Conservation (phyloP, 2,113 vertebrate genomes). For the Arothron firmamentum region DNA sequence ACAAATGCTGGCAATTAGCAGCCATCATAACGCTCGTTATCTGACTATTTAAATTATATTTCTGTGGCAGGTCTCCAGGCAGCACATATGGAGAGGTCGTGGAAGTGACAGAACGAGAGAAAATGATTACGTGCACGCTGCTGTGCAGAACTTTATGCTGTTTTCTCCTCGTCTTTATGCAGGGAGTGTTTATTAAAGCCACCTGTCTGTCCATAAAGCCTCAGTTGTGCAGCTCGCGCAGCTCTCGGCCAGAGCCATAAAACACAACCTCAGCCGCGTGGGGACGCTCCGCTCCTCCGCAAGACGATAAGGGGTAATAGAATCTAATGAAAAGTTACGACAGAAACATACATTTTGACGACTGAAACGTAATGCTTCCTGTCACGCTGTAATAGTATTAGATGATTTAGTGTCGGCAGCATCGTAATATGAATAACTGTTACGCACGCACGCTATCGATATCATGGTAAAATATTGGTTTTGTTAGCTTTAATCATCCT, state of each 20-base stretch:
- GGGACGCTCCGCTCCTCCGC: slow-evolving; percentile 18
- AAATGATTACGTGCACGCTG: slow-evolving; percentile 9
- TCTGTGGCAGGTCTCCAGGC: slow-evolving; percentile 43
- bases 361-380: neutral
- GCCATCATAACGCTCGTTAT: slow-evolving; percentile 34
- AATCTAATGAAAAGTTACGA: neutral
- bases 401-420: neutral
- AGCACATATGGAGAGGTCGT: slow-evolving; percentile 59
- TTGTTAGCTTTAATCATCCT: too few species aligned
- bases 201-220: slow-evolving; percentile 43
- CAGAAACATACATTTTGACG: neutral
- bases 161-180: slow-evolving; percentile 54
- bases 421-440: too few species aligned
- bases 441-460: too few species aligned
- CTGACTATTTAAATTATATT: slow-evolving; percentile 41
- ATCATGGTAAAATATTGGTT: too few species aligned
- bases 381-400: neutral
- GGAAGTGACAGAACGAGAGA: slow-evolving; percentile 13
- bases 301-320: slow-evolving; percentile 6
- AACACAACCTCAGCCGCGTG: slow-evolving; percentile 6
- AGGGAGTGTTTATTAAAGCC: slow-evolving; percentile 59
- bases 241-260: slow-evolving; percentile 27
- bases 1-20: slow-evolving; percentile 63
- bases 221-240: slow-evolving; percentile 32
- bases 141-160: slow-evolving; percentile 18